phyloP scores from a whole-genome alignment of 2,888 invertebrate genomes.

The Lacanobia oleracea region DNA sequence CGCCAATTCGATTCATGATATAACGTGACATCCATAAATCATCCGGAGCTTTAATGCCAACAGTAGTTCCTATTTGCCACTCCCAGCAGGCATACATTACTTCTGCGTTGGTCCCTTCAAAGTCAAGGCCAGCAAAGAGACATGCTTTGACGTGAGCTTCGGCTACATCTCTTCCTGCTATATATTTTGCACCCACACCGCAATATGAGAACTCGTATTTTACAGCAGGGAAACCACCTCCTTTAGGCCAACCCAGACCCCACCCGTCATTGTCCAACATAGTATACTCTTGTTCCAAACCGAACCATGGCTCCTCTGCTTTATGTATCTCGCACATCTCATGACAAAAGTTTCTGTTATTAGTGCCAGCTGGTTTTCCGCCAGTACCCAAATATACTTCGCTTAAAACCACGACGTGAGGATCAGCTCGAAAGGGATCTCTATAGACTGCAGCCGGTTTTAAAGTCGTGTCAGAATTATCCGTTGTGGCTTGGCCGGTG shows the following conservation, averaged over 20 bases:
- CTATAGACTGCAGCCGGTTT: constrained; percentile 96
- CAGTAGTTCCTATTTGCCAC: constrained; percentile 97
- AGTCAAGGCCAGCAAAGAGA: constrained; percentile 97
- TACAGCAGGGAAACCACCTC: constrained; percentile 96
- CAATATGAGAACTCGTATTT: constrained; percentile 98
- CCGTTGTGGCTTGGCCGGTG: constrained; percentile 94
- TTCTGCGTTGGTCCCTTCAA: constrained; percentile 98
- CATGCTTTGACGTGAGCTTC: constrained; percentile 96
- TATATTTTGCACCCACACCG: constrained; percentile 98
- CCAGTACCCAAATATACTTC: constrained; percentile 94
- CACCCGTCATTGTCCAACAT: constrained; percentile 96
- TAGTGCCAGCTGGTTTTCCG: constrained; percentile 93
- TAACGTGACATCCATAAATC: constrained; percentile 97
- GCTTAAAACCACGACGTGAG: constrained; percentile 96
- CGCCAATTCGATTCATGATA: constrained; percentile 95
- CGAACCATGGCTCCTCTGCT: constrained; percentile 96
- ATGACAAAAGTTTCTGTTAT: constrained; percentile 93
- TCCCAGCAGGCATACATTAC: constrained; percentile 99
- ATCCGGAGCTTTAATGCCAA: constrained; percentile 95
- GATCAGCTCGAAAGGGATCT: constrained; percentile 97
- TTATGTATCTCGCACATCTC: constrained; percentile 93
- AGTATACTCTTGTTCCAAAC: constrained; percentile 98
- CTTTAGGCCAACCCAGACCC: constrained; percentile 98
- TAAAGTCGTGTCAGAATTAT: constrained; percentile 97
- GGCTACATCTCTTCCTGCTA: constrained; percentile 97